A percentile compares a stretch with the other conserved stretches of the same genome.
phyloP scores from a whole-genome alignment of 2,888 invertebrate genomes.

The Tenodera sinensis region DNA sequence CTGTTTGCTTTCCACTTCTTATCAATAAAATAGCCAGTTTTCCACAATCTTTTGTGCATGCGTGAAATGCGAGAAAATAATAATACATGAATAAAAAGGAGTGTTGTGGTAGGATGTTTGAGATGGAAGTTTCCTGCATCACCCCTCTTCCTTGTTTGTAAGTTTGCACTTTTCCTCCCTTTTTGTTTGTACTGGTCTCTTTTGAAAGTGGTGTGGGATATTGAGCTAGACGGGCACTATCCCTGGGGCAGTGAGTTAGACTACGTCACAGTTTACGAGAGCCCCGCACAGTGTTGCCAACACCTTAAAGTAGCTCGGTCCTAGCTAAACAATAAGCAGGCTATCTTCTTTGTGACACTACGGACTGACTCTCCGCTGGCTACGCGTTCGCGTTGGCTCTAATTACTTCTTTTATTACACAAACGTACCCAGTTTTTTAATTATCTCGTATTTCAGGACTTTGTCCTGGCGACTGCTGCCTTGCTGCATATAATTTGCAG shows the following conservation, averaged over 20 bases:
- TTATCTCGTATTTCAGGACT: neutral
- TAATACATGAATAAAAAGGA: too few relatives aligned
- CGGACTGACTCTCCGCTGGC: neutral
- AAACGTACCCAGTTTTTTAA: neutral
- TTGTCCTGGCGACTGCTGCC: neutral
- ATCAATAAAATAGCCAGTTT: too few relatives aligned
- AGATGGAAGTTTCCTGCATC: too few relatives aligned
- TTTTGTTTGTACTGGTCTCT: neutral
- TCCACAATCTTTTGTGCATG: too few relatives aligned
- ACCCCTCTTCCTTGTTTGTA: neutral
- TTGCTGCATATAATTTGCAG: too few relatives aligned
- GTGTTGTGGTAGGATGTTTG: too few relatives aligned
- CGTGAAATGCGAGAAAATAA: too few relatives aligned
- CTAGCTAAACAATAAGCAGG: neutral
- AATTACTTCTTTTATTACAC: neutral
- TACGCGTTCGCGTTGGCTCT: neutral
- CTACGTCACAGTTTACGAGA: neutral
- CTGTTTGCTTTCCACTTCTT: too few relatives aligned
- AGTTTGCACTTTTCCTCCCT: neutral
- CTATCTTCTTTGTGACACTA: neutral
- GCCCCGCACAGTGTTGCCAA: neutral
- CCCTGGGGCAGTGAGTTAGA: neutral
- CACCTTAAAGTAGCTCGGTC: neutral
- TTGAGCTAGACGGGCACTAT: neutral
- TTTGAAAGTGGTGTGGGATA: neutral